Conservation (phyloP, 2,888 invertebrate genomes). For the Ophioninae sp. region DNA sequence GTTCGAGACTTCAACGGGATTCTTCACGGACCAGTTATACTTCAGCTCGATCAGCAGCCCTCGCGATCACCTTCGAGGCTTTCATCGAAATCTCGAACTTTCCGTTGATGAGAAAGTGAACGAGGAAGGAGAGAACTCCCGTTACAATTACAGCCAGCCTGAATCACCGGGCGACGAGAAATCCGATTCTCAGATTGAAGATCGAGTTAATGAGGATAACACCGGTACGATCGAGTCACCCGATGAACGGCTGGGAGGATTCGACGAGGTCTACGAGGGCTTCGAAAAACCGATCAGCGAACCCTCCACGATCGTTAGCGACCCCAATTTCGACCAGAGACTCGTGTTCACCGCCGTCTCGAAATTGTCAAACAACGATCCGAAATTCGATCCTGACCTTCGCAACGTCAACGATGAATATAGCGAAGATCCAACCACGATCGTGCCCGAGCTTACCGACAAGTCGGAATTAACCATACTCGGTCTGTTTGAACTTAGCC, state of each 20-base stretch:
- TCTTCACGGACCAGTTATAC: conserved; percentile 24
- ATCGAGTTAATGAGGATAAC: conserved; percentile 47
- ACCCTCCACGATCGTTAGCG: conserved; percentile 15
- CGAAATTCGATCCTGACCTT: neutral
- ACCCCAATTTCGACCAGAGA: conserved; percentile 6
- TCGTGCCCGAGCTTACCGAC: conserved; percentile 59
- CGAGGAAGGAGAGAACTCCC: conserved; percentile 4
- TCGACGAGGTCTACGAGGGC: neutral
- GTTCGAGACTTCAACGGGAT: conserved; percentile 4
- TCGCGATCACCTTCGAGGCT: conserved; percentile 7
- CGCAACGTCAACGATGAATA: neutral
- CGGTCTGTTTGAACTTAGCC: conserved; percentile 90
- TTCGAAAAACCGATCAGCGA: conserved; percentile 5
- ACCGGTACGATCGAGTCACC: conserved; percentile 40
- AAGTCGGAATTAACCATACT: conserved; percentile 85
- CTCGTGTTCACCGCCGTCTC: conserved; percentile 40
- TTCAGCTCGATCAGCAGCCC: neutral
- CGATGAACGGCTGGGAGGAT: neutral
- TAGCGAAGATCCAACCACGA: conserved; percentile 8
- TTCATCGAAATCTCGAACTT: conserved; percentile 2
- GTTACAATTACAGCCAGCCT: conserved; percentile 11
- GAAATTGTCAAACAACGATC: conserved; percentile 27
- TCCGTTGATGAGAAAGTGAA: neutral
- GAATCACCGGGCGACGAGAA: conserved; percentile 21
- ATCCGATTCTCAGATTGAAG: conserved; percentile 43